These are phyloP conservation scores for Epinephelus coioides DNA, from an alignment of 2,797 vertebrate genomes.

Conservation along the genomic window DNA sequence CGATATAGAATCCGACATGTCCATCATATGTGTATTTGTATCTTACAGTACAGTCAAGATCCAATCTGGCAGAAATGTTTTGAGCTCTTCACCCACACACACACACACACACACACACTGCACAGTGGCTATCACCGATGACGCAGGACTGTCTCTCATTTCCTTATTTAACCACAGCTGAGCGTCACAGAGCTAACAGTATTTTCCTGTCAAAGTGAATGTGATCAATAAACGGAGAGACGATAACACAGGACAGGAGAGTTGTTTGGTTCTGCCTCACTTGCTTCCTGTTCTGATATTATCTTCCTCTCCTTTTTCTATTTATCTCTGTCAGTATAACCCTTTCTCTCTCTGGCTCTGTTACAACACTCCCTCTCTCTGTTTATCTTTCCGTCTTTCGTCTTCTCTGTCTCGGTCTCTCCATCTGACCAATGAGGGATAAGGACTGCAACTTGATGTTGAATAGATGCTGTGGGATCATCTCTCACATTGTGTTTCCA, in stretches of 20 bases:
- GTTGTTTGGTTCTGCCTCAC: conserved; percentile 49
- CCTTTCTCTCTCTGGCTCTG: conserved; percentile 25
- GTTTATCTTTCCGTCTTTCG: conserved; percentile 42
- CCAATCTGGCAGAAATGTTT: conserved; percentile 25
- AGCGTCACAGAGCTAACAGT: conserved; percentile 31
- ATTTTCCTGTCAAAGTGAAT: conserved; percentile 53
- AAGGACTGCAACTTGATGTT: conserved; percentile 57
- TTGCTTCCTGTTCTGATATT: conserved; percentile 58
- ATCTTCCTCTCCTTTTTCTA: conserved; percentile 43
- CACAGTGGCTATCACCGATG: conserved; percentile 25
- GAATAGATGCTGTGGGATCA: conserved; percentile 58
- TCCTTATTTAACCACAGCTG: conserved; percentile 57
- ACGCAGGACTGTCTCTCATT: conserved; percentile 60
- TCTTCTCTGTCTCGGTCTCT: conserved; percentile 31
- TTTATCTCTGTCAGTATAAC: conserved; percentile 35
- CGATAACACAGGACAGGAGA: conserved; percentile 53
- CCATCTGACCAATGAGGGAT: conserved; percentile 53
- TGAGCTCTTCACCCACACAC: conserved; percentile 6
- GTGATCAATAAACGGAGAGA: conserved; percentile 60
- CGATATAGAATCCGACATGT: background rate
- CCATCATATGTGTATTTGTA: background rate
- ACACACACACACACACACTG: conserved; percentile 5
- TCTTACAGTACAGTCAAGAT: conserved; percentile 4
- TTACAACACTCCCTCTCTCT: conserved; percentile 44
- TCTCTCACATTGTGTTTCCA: conserved; percentile 58